Base-by-base conservation (phyloP, 1,140 invertebrate species). In the Harlomillsia oculata region DNA sequence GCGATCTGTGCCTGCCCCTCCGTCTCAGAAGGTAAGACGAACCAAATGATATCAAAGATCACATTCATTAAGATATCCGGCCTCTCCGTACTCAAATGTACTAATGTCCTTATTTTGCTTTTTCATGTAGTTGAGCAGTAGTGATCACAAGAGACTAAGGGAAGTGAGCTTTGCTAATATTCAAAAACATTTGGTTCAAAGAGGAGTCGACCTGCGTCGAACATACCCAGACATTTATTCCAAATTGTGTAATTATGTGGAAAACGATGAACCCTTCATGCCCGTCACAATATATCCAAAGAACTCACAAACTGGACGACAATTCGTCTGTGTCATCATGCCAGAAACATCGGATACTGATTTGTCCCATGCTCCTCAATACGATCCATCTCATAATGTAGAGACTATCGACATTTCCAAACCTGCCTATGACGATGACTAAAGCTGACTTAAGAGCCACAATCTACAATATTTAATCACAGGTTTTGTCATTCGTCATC, bases 301-400 rank as follows among this genome's bases (percentile, higher is more conserved):
- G 28, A 87, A 94, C 68, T 76, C 78, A 34, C 75, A 75, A 2
- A 87, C 84, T 8, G 88, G 87, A 0, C 83, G 83, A 69, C 83
- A 81, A 49, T 93, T 94, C 70, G 86, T 91, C 77, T 93, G 89
- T 72, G 83, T 94, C 41, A 92, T 95, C 32, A 89, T 93, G 83
- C 84, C 89, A 11, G 87, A 91, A 25, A 59, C 51, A 16, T 45
- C 52, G 1, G 55, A 57, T 4, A 25, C 44, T 11, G n/a, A 9
- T 11, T 34, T 34, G 32, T n/a, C 32, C 32, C 9, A 34, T n/a
- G 6, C 40, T 8, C 40, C 20, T n/a, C 9, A 5, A 5, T 13
- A 32, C 8, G 11, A 11, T 11, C 13, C 18, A 5, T 6, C 18
- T 9, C 11, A 8, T 5, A 9, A 21, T n/a, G 48, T 50, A 26